These are phyloP conservation scores for Drosophila algonquin DNA, from an alignment of 2,888 invertebrate genomes.

Conservation along the genomic window DNA sequence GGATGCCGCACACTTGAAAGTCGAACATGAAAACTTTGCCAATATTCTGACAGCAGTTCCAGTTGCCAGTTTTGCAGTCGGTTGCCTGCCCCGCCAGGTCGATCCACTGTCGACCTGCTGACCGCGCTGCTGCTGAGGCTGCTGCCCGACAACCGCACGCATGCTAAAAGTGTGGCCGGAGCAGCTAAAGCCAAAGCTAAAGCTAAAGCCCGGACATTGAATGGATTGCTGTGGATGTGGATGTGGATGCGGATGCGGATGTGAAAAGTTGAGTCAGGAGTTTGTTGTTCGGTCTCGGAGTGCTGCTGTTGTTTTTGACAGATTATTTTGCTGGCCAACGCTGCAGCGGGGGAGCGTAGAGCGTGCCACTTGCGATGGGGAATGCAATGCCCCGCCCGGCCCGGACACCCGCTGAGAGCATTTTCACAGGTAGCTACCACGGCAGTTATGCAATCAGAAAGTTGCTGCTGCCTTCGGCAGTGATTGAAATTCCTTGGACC, in stretches of 20 bases:
- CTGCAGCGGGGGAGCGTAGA: background rate
- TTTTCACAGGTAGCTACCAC: constrained; percentile 25
- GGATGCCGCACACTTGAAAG: constrained; percentile 26
- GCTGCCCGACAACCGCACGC: constrained; percentile 57
- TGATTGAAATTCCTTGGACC: constrained; percentile 69
- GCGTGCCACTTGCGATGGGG: constrained; percentile 27
- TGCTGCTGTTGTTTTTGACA: constrained; percentile 59
- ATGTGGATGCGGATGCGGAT: constrained; percentile 12
- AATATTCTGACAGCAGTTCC: constrained; percentile 59
- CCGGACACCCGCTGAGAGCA: constrained; percentile 44
- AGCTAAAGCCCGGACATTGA: constrained; percentile 8
- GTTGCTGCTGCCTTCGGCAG: constrained; percentile 58
- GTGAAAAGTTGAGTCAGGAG: constrained; percentile 40
- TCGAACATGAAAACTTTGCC: constrained; percentile 68
- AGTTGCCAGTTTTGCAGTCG: constrained; percentile 32
- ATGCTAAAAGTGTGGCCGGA: constrained; percentile 70
- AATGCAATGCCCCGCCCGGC: constrained; percentile 31
- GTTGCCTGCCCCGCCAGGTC: constrained; percentile 24
- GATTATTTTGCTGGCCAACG: constrained; percentile 57
- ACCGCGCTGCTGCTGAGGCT: constrained; percentile 45
- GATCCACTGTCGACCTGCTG: constrained; percentile 62
- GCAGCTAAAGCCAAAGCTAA: constrained; percentile 10
- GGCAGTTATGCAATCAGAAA: constrained; percentile 73
- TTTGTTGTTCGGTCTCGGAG: constrained; percentile 34
- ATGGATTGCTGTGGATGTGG: background rate